A percentile compares a stretch with the other conserved stretches of the same genome.
Conservation (phyloP, 2,113 vertebrate species). For the Boulengeromyrus knoepffleri region DNA sequence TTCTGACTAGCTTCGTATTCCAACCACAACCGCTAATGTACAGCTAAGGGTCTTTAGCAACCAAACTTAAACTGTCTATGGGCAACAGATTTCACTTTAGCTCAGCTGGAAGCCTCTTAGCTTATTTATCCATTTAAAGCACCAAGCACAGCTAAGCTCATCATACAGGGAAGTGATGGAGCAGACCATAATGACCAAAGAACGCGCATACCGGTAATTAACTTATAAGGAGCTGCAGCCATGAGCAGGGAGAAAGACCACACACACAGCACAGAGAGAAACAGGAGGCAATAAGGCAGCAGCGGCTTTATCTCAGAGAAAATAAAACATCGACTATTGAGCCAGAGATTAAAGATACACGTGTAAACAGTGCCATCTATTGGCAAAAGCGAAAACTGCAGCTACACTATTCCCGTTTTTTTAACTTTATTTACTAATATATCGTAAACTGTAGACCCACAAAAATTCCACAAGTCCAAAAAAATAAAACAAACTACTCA, state of each 20-base stretch:
- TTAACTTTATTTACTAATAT: conserved; percentile 13
- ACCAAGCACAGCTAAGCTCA: background rate
- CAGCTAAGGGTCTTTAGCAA: background rate
- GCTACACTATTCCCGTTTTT: background rate
- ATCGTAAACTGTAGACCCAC: background rate
- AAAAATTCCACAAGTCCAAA: background rate
- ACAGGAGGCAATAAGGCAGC: background rate
- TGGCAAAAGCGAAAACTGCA: conserved; percentile 42
- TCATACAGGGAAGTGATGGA: background rate
- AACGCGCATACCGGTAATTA: background rate
- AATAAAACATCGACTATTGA: background rate
- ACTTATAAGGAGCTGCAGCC: background rate
- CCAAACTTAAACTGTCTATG: background rate
- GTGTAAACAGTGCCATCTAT: conserved; percentile 60
- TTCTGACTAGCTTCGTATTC: background rate
- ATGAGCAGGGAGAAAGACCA: background rate
- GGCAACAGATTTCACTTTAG: background rate
- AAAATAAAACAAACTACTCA: background rate
- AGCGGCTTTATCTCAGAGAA: background rate
- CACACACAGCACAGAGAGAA: background rate
- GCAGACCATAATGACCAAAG: background rate
- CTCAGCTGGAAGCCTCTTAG: background rate
- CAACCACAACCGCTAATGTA: background rate
- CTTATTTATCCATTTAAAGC: background rate
- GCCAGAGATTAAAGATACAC: background rate